Percentiles rank a stretch among this genome's conserved stretches.
Evolutionary conservation across 2,113 vertebrate genomes (phyloP).

Genomic region (Atrichornis clamosus): DNA sequence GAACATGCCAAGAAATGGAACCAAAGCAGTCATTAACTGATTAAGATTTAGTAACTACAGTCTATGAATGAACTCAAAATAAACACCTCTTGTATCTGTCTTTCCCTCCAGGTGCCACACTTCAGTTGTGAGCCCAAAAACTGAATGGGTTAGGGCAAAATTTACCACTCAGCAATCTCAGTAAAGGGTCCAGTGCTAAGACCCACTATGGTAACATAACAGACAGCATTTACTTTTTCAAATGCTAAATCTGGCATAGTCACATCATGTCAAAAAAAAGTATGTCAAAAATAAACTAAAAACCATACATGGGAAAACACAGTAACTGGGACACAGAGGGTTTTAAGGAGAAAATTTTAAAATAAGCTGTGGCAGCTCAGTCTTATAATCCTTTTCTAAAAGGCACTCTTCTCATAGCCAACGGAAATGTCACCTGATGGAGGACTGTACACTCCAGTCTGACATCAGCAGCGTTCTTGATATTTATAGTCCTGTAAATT

Average conservation of each 20-base stretch:
- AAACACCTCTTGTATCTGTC: background rate
- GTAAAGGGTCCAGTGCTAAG: background rate
- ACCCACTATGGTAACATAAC: background rate
- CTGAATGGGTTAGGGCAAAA: background rate
- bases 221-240: background rate
- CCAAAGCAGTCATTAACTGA: background rate
- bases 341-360: background rate
- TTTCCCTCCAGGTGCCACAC: background rate
- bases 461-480: background rate
- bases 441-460: background rate
- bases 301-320: background rate
- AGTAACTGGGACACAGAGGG: background rate
- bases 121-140: background rate
- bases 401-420: background rate
- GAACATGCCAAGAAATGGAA: background rate
- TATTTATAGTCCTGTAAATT: slow-evolving; percentile 50
- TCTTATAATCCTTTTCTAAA: background rate
- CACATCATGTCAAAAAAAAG: background rate
- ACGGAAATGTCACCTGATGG: background rate
- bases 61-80: background rate
- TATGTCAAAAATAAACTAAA: background rate
- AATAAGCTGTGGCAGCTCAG: background rate
- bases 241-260: background rate
- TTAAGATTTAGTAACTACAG: background rate
- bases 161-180: background rate